Evolutionary conservation across 1,140 invertebrate species (phyloP).

Genomic region (Sogatella furcifera): DNA sequence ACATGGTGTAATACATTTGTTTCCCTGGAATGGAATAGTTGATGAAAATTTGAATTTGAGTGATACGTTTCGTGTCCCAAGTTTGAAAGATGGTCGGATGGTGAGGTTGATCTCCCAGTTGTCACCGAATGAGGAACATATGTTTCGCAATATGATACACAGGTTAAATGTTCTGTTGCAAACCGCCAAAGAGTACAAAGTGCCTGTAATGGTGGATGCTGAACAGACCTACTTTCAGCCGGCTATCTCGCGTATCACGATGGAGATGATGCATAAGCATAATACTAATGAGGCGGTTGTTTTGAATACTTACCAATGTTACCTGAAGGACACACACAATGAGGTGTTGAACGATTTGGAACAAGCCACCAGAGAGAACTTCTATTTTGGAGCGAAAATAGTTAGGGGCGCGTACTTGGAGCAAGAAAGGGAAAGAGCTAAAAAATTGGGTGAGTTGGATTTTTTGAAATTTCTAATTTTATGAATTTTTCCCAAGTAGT

Average conservation of each 20-base stretch:
- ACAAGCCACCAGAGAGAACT: constrained; percentile 86
- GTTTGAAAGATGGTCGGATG: constrained; percentile 70
- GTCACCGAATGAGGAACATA: constrained; percentile 89
- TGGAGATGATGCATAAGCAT: constrained; percentile 97
- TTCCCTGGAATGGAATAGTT: constrained; percentile 94
- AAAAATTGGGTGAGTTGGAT: constrained; percentile 47
- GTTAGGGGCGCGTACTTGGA: constrained; percentile 97
- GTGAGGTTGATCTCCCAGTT: constrained; percentile 83
- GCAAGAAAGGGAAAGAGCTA: constrained; percentile 84
- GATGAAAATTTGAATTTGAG: constrained; percentile 80
- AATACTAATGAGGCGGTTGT: constrained; percentile 82
- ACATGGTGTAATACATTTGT: constrained; percentile 89
- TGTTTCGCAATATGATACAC: constrained; percentile 96
- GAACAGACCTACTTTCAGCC: constrained; percentile 99
- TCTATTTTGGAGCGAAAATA: constrained; percentile 96
- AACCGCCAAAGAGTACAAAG: constrained; percentile 80
- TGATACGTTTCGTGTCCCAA: constrained; percentile 86
- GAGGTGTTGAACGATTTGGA: constrained; percentile 88
- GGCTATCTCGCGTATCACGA: constrained; percentile 88
- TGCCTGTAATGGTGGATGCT: constrained; percentile 97
- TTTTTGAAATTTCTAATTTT: not conserved
- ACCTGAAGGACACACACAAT: constrained; percentile 81
- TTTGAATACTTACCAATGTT: constrained; percentile 99
- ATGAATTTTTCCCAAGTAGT: no score
- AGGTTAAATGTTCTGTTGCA: constrained; percentile 83